Conservation (phyloP, 2,113 vertebrate genomes). For the Paradoxurus hermaphroditus region DNA sequence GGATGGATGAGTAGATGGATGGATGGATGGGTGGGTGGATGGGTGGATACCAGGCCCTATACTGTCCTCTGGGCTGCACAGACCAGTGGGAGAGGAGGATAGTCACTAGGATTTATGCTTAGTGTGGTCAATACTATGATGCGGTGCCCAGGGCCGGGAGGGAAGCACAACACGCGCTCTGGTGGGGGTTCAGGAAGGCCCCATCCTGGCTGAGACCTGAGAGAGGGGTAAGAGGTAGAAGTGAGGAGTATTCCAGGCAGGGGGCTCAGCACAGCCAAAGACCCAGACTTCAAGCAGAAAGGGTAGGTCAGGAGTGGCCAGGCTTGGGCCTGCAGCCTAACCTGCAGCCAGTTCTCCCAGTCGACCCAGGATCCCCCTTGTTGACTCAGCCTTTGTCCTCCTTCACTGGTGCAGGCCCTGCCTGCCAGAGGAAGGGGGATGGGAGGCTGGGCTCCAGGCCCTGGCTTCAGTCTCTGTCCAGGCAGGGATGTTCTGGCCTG, state of each 20-base stretch:
- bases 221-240: not conserved
- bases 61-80: not conserved
- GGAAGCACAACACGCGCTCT: rapidly evolving
- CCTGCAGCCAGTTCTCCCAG: rapidly evolving
- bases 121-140: not conserved
- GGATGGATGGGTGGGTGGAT: not conserved
- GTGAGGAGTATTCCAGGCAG: no score
- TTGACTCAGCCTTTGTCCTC: no score
- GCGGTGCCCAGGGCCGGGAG: no score
- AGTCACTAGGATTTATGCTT: not conserved
- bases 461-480: not conserved
- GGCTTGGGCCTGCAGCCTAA: not conserved
- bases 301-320: not conserved
- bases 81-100: not conserved
- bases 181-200: rapidly evolving
- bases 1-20: not conserved
- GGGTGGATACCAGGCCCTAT: not conserved
- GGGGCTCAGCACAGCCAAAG: rapidly evolving
- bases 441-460: not conserved
- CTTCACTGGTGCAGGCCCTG: not conserved
- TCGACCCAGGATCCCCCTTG: not conserved
- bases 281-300: not conserved
- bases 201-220: not conserved
- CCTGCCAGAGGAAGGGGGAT: not conserved
- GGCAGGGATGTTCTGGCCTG: not conserved